Conservation (phyloP, 1,140 invertebrate genomes). For the Argopecten irradians region DNA sequence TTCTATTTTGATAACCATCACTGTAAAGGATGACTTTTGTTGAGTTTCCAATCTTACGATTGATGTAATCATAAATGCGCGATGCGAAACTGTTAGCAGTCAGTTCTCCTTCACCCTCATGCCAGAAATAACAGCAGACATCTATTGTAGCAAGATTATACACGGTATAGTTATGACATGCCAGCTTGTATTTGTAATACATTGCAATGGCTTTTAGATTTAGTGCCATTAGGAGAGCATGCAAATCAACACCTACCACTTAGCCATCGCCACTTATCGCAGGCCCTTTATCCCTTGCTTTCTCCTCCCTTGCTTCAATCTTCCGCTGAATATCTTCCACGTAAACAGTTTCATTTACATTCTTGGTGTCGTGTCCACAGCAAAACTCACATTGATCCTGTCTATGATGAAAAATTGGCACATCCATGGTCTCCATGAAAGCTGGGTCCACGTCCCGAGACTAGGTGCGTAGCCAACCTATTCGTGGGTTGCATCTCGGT, state of each 20-base stretch:
- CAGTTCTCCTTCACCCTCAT: slow-evolving; percentile 29
- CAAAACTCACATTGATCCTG: neutral
- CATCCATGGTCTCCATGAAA: too few species aligned
- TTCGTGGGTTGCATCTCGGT: too few species aligned
- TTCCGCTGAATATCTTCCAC: neutral
- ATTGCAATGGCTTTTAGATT: slow-evolving; percentile 41
- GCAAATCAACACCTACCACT: slow-evolving; percentile 41
- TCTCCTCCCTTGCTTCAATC: neutral
- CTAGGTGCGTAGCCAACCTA: too few species aligned
- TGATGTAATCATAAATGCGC: slow-evolving; percentile 29
- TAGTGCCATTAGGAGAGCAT: slow-evolving; percentile 30
- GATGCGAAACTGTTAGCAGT: slow-evolving; percentile 31
- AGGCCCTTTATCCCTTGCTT: slow-evolving; percentile 32
- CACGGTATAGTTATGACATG: slow-evolving; percentile 29
- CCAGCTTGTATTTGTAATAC: slow-evolving; percentile 45
- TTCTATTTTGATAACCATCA: slow-evolving; percentile 51
- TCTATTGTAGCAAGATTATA: neutral
- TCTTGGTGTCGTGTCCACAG: neutral
- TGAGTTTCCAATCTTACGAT: neutral
- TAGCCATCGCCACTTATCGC: neutral
- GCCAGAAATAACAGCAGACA: slow-evolving; percentile 33
- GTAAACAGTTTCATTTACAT: neutral
- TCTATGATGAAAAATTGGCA: neutral
- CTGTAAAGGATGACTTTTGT: slow-evolving; percentile 27
- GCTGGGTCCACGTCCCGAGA: too few species aligned